A percentile compares a stretch with the other conserved stretches of the same genome.
Evolutionary conservation across 1,140 invertebrate species (phyloP).

Genomic region (Pemphigus obesinymphae): DNA sequence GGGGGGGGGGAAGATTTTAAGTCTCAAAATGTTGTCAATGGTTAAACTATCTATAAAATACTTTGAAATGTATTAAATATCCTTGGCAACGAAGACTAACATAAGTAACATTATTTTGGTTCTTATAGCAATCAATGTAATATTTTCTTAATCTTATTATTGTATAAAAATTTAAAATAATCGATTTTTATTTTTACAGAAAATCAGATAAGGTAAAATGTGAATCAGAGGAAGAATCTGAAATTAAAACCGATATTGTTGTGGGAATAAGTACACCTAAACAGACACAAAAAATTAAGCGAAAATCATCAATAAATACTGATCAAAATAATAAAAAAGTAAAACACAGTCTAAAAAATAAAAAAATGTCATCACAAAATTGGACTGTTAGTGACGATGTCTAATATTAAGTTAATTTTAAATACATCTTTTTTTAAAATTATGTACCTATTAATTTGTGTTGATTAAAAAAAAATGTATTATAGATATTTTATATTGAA

Average conservation of each 20-base stretch:
- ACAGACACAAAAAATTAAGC: background rate
- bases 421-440: background rate
- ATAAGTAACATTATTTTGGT: no score
- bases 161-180: background rate
- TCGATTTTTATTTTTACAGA: background rate
- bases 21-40: no score
- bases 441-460: no score
- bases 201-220: background rate
- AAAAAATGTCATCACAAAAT: background rate
- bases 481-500: no score
- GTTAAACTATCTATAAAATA: no score
- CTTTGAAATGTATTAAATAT: background rate
- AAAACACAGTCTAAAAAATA: constrained; percentile 1
- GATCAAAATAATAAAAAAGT: background rate
- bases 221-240: constrained; percentile 12
- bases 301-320: background rate
- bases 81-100: no score
- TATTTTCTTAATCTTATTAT: no score
- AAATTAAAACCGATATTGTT: constrained; percentile 1
- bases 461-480: no score
- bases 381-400: constrained; percentile 18
- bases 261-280: background rate
- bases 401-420: background rate
- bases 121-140: no score
- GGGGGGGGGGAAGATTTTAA: no score